Base-by-base conservation (phyloP, 1,140 invertebrate genomes). In the Uloborus diversus region DNA sequence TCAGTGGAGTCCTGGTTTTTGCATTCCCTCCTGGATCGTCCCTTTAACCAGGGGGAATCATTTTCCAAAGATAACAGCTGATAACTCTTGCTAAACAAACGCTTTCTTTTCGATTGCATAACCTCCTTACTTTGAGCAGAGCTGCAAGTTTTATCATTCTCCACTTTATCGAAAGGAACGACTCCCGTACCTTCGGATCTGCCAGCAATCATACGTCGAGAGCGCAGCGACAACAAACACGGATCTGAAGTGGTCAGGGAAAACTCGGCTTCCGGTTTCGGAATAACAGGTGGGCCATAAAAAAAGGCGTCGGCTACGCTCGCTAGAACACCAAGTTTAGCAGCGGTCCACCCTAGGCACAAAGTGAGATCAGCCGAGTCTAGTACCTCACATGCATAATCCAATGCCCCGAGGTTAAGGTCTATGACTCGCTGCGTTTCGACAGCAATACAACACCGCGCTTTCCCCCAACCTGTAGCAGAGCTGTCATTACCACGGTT, bases 401-500 rank as follows among this genome's bases (percentile, higher is more conserved):
- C 57, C n/a, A 51, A 62, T 64, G 57, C 71, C 57, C 57, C n/a
- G 37, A 37, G 59, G 32, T 62, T 35, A 33, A 75, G 71, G 71
- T 75, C 71, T 75, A 75, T 75, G 71, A 75, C 71, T 75, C 71
- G 25, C 37, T 62, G 30, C 4, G 59, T 70, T 49, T 25, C 65
- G n/a, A 32, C 47, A 32, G 47, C 56, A 73, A 73, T 47, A 75
- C 57, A 75, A 51, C 47, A 65, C 32, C 59, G 73, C 47, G 17
- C 25, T 57, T 78, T 56, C 73, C 73, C 61, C 61, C 64, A 78
- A 65, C 61, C 47, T 78, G 61, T 78, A 65, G 33, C 73, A 66
- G 73, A 65, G 30, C 56, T 66, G 61, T 66, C 61, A 78, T 78
- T 78, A 78, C 73, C 51, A 78, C 73, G 73, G 59, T 78, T 65